Conservation (phyloP, 1,140 invertebrate genomes). For the Drosophila orosa region DNA sequence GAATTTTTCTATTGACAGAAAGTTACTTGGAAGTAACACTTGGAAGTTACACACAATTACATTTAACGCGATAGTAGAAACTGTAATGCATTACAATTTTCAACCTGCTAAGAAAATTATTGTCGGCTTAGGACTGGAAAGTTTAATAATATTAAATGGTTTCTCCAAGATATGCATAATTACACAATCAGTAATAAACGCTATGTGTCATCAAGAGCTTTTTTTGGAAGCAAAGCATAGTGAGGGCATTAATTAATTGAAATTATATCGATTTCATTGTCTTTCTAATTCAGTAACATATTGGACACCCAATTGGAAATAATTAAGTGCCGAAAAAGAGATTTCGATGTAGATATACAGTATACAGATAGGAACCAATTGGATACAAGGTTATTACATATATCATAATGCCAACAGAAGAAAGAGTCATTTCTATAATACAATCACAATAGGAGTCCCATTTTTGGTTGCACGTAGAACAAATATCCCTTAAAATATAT, state of each 20-base stretch:
- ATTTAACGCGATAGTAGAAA: no score
- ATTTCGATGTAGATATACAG: neutral
- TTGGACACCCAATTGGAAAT: neutral
- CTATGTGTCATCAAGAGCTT: neutral
- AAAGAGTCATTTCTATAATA: neutral
- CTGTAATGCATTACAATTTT: neutral
- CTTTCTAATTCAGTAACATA: neutral
- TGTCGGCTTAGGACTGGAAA: no score
- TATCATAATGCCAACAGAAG: no score
- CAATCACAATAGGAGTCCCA: neutral
- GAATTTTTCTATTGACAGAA: no score
- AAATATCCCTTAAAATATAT: no score
- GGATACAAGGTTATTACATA: neutral
- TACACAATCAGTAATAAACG: neutral
- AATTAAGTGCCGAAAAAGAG: neutral
- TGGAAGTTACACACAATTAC: no score
- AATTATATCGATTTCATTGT: constrained; percentile 1
- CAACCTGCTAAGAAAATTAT: neutral
- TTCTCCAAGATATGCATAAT: neutral
- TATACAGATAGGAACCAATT: neutral
- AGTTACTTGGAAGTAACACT: no score
- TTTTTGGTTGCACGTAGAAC: no score
- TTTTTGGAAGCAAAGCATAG: neutral
- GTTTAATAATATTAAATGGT: neutral
- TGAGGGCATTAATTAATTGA: neutral